Base-by-base conservation (phyloP, 2,797 vertebrate genomes). In the Uromys caudimaculatus region DNA sequence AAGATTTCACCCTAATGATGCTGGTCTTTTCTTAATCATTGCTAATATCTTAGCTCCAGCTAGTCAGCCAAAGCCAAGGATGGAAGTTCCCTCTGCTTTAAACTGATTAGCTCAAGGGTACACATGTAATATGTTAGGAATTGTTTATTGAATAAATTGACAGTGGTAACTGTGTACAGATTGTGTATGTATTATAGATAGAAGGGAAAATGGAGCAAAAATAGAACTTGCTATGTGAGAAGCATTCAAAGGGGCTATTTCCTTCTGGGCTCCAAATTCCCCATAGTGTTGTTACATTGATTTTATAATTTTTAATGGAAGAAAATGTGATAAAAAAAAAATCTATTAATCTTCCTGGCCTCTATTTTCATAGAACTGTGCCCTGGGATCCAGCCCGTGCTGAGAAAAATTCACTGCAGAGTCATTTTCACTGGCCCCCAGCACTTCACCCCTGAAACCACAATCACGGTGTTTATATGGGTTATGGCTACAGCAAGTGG, bases 231-330 rank as follows among this genome's bases (percentile, higher is more conserved):
- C 82, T 89, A 7, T 81, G 52, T 56, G 81, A 78, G 73, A 95
- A 35, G 32, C 44, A 89, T 71, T 93, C 64, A 95, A 94, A 54
- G 58, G 32, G 95, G 32, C 54, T 89, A 81, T 95, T 95, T 97
- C 91, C 60, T 89, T 92, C 79, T 87, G 24, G 89, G 94, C 92
- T 71, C 56, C 56, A 96, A 91, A 85, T 19, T 94, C 85, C 50
- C 38, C 67, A 79, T 56, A 69, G 47, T 91, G n/a, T 92, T 93
- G n/a, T 91, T 83, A 78, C 38, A 92, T 95, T 87, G 84, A 83
- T 95, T 95, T 93, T 89, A 83, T 79, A 93, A 93, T 67, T 96
- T 89, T 84, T 92, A 94, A 79, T 86, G 69, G 52, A 62, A 89
- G 44, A 96, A 96, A 93, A 75, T 76, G 9, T 19, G 86, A 94